Conservation (phyloP, 2,797 vertebrate genomes). For the Corythornis leucogaster region DNA sequence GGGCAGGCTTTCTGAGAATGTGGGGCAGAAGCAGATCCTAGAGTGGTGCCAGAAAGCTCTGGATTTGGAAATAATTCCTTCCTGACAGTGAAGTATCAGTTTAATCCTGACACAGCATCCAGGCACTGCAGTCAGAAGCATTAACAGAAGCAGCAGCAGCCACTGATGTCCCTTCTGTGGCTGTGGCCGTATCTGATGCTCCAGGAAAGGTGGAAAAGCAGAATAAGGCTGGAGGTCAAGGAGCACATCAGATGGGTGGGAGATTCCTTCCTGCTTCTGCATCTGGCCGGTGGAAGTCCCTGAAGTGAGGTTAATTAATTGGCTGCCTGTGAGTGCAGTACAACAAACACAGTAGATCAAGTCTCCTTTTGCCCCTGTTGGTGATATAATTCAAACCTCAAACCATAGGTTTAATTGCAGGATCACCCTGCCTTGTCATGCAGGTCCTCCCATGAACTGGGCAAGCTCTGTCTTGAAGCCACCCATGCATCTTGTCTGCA, state of each 20-base stretch:
- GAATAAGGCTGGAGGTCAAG: not conserved
- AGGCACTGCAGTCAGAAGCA: not conserved
- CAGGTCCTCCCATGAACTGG: accelerated
- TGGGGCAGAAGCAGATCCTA: not conserved
- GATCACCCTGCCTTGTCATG: not conserved
- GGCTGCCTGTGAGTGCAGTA: not conserved
- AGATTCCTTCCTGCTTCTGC: not conserved
- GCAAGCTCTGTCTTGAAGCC: not conserved
- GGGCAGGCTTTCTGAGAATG: not conserved
- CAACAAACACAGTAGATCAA: not conserved
- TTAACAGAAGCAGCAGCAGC: not conserved
- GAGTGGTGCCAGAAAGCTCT: not conserved
- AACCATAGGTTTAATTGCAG: not conserved
- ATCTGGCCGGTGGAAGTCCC: not conserved
- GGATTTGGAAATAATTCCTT: not conserved
- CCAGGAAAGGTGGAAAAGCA: not conserved
- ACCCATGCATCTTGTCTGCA: accelerated
- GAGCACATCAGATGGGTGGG: accelerated
- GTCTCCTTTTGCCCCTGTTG: not conserved
- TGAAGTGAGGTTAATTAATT: not conserved
- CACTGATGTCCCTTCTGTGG: not conserved
- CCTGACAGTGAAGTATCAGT: not conserved
- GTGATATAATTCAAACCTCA: not conserved
- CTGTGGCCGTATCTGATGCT: not conserved
- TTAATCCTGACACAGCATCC: not conserved